Base-by-base conservation (phyloP, 2,113 vertebrate genomes). In the Anthoscopus minutus region DNA sequence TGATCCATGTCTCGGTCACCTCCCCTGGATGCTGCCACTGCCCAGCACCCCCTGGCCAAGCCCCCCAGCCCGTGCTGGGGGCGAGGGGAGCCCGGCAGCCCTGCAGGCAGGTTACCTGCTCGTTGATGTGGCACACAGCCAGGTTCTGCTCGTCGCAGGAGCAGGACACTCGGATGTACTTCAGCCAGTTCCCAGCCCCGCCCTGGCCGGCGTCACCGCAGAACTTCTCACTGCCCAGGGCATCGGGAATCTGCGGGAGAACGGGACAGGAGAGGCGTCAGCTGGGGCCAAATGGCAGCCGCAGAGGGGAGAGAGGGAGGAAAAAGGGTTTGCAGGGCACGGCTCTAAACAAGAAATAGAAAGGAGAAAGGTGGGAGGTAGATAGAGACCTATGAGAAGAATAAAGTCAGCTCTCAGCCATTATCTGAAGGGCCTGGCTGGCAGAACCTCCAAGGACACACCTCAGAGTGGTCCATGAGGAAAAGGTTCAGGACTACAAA, bases 111-210 rank as follows among this genome's bases (percentile, higher is more conserved):
- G 2, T 82, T 96, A 99, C 99, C 99, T 99, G 99, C 96, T 99
- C 98, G 77, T 98, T 98, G 83, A 98, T 80, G 97, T 99, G 99
- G 77, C 99, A 99, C 92, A 98, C 97, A 1, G 98, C 97, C 37
- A 99, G 98, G 86, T 99, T 99, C 97, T 99, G 99, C 89, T 99
- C 98, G 6, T 99, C 98, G 2, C 99, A 98, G 87, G 99, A 99
- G 4, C 96, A 98, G 1, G 98, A 98, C 23, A 97, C 98, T 25
- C 99, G 98, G 96, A 99, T 98, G 72, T 99, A 99, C 90, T 99
- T 99, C 82, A 99, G 98, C 99, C 99, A 99, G 98, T 98, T 99
- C 83, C 98, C 98, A 15, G 97, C 91, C 48, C 98, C 97, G 0
- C 98, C 97, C 74, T 97, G 98, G 86, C 92, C 90, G 2, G 96